Base-by-base conservation (phyloP, 2,113 vertebrate genomes). In the Pholis gunnellus region DNA sequence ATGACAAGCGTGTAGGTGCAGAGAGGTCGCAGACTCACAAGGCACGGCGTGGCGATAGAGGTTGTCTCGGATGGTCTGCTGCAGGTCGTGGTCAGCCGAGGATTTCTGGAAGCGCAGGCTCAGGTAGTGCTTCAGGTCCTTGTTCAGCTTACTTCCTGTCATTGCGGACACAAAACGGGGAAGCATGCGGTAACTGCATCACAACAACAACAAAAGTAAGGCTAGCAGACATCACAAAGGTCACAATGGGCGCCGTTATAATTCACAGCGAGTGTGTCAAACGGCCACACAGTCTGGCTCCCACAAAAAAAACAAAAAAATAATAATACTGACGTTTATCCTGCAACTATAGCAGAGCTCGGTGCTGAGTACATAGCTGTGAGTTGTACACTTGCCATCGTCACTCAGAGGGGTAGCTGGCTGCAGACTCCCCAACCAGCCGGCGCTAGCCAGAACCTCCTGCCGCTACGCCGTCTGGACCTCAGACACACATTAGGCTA, bases 21-120 rank as follows among this genome's bases (percentile, higher is more conserved):
- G 46, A n/a, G 9, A 1, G 13, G 59, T 17, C 40, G n/a, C 9
- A 67, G 9, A 98, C 97, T 98, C 93, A 99, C 98, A 99, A 97
- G 98, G 98, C 97, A 99, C 98, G 79, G 98, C 98, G 78, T 99
- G 97, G 93, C 97, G 98, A 82, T 99, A 99, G 34, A 99, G 97
- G 95, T 99, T 99, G 84, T 99, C 97, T 82, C 98, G 91, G 82
- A 99, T 99, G 83, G 96, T 98, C 94, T 99, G 98, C 92, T 99
- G 98, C 79, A 99, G 94, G 20, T 98, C 97, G 54, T 99, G 97
- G 79, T 99, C 98, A 0, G 97, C 94, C 0, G 98, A 99, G 0
- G 97, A 97, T 86, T 99, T 99, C 94, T 97, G 98, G 92, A 99
- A 99, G 79, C 98, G 96, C 90, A 97, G 97, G 95, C 95, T 99